Evolutionary conservation across 2,113 vertebrate species (phyloP), one percentile per base, ranked within the genome.

Genomic region (Semnopithecus entellus): DNA sequence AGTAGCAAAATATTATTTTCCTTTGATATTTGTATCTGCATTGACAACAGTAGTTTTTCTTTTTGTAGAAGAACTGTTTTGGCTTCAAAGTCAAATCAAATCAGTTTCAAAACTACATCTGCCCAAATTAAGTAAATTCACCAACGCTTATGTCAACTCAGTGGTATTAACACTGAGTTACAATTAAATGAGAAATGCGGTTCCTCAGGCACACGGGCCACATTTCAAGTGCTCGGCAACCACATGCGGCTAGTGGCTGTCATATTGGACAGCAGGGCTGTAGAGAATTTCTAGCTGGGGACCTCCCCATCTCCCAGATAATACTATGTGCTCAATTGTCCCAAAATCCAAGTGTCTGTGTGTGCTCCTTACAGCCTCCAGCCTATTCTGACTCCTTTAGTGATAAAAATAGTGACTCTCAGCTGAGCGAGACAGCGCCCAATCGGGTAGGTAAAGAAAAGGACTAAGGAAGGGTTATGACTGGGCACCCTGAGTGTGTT

Each of bases 41-140:
- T 22, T 55, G 75, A 87, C 27, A 95, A 90, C 81, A 75, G 2
- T 23, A n/a, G 30, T 52, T 84, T 38, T 43, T 16, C 50, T 59
- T 61, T 73, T 90, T 79, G 72, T 9, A 83, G 10, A 76, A 88
- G 43, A 89, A 90, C 81, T 94, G 72, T 57, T 73, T 92, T 72
- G 48, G 11, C 38, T 97, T 96, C 57, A 94, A 90, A 92, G 35
- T 70, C 20, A 94, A 73, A 61, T 95, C 22, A 43, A 55, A 25
- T 64, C 17, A n/a, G 17, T 94, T 88, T 81, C 72, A 81, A 81
- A 97, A 90, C 30, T 48, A 68, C 27, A 78, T 48, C 25, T 55
- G 16, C 80, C 35, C 23, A 57, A 68, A 35, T 90, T 68, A 88
- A 90, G 75, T 85, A 91, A 86, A 95, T 73, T 57, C 6, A 48